Evolutionary conservation across 2,888 invertebrate species (phyloP).

Genomic region (Arenicola marina): DNA sequence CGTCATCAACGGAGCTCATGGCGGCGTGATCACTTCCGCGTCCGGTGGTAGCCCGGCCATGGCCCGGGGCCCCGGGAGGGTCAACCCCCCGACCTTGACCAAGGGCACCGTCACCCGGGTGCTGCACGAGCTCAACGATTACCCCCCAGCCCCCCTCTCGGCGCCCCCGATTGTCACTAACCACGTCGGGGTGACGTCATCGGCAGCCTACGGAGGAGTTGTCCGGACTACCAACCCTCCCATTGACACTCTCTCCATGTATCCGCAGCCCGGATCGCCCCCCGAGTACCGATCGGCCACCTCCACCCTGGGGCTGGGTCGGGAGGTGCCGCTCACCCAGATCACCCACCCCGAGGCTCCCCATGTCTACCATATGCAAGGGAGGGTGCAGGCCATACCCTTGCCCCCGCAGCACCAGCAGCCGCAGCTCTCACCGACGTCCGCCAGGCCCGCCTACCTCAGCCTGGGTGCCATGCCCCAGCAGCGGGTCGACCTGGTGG

Average conservation of each 20-base stretch:
- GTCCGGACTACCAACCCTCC: not conserved
- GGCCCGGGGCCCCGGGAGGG: not conserved
- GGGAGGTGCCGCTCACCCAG: not conserved
- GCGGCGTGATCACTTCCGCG: not conserved
- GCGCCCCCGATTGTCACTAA: not conserved
- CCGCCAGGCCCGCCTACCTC: not conserved
- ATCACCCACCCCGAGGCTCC: not conserved
- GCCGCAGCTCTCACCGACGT: not conserved
- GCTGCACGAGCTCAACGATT: slow-evolving; percentile 8
- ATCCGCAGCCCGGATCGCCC: not conserved
- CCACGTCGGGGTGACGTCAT: not conserved
- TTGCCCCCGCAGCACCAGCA: too few species aligned
- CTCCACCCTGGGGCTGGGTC: too few species aligned
- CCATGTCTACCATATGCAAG: too few species aligned
- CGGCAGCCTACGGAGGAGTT: not conserved
- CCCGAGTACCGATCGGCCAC: too few species aligned
- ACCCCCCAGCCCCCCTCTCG: not conserved
- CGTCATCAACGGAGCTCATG: not conserved
- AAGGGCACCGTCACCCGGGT: slow-evolving; percentile 20
- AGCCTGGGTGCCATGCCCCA: not conserved
- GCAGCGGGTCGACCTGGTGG: not conserved
- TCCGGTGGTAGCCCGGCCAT: not conserved
- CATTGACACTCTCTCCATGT: not conserved
- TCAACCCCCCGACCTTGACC: slow-evolving; percentile 18
- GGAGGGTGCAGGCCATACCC: too few species aligned